Conservation (phyloP, 35 echinoderm and acorn worm genomes). For the Chiridota heheva region DNA sequence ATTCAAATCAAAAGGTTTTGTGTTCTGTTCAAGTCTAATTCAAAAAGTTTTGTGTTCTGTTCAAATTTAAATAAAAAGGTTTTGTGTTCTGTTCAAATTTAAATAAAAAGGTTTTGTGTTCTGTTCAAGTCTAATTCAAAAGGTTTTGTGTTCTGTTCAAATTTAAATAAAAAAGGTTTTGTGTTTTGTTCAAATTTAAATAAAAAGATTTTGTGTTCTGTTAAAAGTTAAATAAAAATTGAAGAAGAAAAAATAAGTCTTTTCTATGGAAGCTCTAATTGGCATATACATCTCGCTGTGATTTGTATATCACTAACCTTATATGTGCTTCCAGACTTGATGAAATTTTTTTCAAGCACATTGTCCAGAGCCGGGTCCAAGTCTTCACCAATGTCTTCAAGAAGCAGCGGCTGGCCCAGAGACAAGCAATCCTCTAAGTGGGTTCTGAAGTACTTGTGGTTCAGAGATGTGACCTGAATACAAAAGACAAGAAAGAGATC, state of each 20-base stretch:
- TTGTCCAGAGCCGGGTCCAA: slow-evolving; percentile 95
- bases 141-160: no score
- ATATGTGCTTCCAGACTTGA: slow-evolving; percentile 92
- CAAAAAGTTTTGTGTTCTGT: no score
- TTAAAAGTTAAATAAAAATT: neutral
- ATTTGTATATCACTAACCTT: slow-evolving; percentile 77
- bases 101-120: no score
- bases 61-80: no score
- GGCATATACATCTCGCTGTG: no score
- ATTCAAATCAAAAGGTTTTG: no score
- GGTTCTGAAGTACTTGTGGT: slow-evolving; percentile 95
- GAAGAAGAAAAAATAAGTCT: neutral
- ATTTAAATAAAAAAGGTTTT: neutral
- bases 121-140: no score
- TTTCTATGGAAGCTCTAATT: neutral
- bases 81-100: no score
- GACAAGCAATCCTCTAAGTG: slow-evolving; percentile 93
- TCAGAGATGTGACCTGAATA: slow-evolving; percentile 81
- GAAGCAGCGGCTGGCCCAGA: slow-evolving; percentile 75
- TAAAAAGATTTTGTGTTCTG: neutral
- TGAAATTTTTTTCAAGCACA: slow-evolving; percentile 97
- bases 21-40: no score
- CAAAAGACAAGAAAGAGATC: slow-evolving; percentile 14
- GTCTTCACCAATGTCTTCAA: slow-evolving; percentile 94
- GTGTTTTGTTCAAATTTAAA: neutral